Evolutionary conservation across 1,140 invertebrate species (phyloP).

Genomic region (Listronotus oregonensis): DNA sequence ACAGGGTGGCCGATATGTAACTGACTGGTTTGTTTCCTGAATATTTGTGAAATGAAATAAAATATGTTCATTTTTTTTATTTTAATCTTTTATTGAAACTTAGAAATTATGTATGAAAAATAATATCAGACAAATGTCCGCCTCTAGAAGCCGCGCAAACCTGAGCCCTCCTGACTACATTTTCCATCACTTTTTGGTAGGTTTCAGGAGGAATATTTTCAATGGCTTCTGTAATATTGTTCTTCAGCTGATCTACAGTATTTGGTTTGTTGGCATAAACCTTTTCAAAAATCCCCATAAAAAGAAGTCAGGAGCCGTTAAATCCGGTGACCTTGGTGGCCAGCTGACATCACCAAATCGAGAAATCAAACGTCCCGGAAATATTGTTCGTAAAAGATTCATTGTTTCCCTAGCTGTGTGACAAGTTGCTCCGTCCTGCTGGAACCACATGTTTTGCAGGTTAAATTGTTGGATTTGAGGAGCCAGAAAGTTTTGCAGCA

Average conservation of each 20-base stretch:
- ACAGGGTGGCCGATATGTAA: no score
- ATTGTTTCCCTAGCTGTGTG: constrained; percentile 1
- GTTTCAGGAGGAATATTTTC: not conserved
- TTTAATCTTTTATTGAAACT: no score
- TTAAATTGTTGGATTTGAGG: no score
- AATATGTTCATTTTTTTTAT: no score
- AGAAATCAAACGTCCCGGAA: not conserved
- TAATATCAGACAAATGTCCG: not conserved
- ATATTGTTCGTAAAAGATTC: not conserved
- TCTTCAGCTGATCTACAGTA: not conserved
- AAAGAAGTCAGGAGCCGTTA: not conserved
- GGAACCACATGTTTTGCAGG: not conserved
- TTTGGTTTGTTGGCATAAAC: not conserved
- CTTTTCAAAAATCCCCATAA: not conserved
- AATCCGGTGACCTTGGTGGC: not conserved
- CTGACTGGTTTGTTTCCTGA: no score
- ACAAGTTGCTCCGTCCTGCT: not conserved
- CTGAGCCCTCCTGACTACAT: not conserved
- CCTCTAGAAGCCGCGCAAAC: constrained; percentile 2
- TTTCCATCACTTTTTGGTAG: constrained; percentile 2
- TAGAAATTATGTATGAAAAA: no score
- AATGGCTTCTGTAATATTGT: not conserved
- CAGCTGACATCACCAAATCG: not conserved
- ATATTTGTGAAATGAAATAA: no score
- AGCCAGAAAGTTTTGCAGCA: not conserved